Percentiles rank a stretch among this genome's conserved stretches.
phyloP scores from a whole-genome alignment of 2,113 vertebrate species.

The Archilochus colubris region DNA sequence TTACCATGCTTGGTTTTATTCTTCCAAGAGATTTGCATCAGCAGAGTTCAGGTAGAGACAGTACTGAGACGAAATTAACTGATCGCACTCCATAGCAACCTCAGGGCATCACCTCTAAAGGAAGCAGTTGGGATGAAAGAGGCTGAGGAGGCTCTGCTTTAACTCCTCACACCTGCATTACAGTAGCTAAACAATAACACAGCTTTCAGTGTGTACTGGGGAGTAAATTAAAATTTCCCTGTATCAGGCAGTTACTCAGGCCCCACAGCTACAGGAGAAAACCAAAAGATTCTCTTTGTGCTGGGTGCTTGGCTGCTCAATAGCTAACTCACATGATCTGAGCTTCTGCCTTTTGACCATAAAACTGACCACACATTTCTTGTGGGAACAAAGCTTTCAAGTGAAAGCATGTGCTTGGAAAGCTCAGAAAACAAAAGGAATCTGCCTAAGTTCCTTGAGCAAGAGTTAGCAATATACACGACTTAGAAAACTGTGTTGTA shows the following conservation, averaged over 20 bases:
- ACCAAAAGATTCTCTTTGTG: not conserved
- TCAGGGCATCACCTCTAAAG: not conserved
- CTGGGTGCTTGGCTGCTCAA: not conserved
- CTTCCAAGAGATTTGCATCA: slow-evolving; percentile 16
- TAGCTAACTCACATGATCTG: not conserved
- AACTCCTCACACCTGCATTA: not conserved
- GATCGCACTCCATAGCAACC: not conserved
- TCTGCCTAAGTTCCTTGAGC: not conserved
- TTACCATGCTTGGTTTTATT: not conserved
- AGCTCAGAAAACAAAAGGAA: slow-evolving; percentile 25
- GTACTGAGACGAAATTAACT: not conserved
- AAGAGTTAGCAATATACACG: not conserved
- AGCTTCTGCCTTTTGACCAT: slow-evolving; percentile 16
- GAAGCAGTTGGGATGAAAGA: not conserved
- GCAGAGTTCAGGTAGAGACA: not conserved
- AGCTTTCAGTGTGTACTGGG: not conserved
- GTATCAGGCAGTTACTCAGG: not conserved
- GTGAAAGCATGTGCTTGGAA: slow-evolving; percentile 49
- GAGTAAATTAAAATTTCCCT: not conserved
- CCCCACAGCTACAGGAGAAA: not conserved
- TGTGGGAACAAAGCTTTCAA: slow-evolving; percentile 36
- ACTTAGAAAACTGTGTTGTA: not conserved
- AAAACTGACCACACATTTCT: slow-evolving; percentile 48
- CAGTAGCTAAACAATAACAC: not conserved
- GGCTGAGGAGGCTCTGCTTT: not conserved